Conservation (phyloP, 2,797 vertebrate species). For the Pachyuromys duprasi region DNA sequence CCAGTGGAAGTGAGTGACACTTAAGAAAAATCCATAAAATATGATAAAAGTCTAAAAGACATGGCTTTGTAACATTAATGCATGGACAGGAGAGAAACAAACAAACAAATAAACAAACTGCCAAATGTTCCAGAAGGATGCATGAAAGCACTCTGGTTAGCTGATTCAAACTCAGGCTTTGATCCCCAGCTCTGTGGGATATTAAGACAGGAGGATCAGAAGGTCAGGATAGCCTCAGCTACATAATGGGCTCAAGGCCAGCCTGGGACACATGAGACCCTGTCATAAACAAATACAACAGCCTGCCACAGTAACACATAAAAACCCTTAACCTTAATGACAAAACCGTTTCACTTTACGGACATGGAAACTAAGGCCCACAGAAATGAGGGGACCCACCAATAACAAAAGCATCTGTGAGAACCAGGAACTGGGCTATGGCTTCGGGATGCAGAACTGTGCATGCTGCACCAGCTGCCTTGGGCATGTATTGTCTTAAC, state of each 20-base stretch:
- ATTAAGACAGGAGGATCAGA: neutral
- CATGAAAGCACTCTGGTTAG: neutral
- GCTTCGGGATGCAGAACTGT: neutral
- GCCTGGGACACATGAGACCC: neutral
- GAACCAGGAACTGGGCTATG: neutral
- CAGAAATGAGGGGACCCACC: neutral
- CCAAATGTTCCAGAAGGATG: neutral
- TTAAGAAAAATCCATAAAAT: neutral
- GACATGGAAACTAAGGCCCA: conserved; percentile 9
- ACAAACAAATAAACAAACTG: neutral
- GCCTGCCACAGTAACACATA: neutral
- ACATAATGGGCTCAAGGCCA: neutral
- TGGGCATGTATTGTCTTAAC: neutral
- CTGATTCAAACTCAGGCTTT: neutral
- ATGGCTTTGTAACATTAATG: neutral
- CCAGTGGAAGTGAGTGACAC: neutral
- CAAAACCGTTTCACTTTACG: neutral
- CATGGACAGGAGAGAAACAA: neutral
- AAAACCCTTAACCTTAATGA: neutral
- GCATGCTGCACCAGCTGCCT: neutral
- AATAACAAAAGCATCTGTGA: conserved; percentile 2
- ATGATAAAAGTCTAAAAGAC: neutral
- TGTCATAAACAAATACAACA: neutral
- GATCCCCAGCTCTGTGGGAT: neutral
- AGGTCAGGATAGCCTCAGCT: neutral